Conservation (phyloP, 2,888 invertebrate genomes). For the Polyommatus icarus region DNA sequence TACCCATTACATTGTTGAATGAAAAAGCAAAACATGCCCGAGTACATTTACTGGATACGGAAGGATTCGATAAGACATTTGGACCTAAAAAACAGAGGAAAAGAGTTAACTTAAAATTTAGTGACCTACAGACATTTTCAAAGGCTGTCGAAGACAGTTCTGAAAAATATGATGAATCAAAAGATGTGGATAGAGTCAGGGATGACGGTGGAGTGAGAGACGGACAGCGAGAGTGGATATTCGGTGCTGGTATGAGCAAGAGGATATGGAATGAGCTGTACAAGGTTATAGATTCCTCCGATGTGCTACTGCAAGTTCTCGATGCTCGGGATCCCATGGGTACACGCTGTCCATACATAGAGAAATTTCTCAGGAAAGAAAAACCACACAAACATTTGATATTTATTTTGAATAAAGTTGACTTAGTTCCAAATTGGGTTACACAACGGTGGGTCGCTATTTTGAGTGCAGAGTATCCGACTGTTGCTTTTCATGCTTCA, state of each 20-base stretch:
- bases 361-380: constrained; percentile 95
- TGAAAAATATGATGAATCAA: constrained; percentile 88
- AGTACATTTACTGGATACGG: constrained; percentile 97
- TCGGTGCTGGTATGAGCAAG: constrained; percentile 96
- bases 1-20: constrained; percentile 96
- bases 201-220: constrained; percentile 91
- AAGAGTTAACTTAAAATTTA: constrained; percentile 88
- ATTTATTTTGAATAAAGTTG: constrained; percentile 98
- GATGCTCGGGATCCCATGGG: constrained; percentile 99
- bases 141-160: constrained; percentile 85
- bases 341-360: constrained; percentile 95
- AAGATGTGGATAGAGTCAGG: constrained; percentile 90
- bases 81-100: constrained; percentile 97
- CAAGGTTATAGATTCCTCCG: constrained; percentile 99
- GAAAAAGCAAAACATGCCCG: constrained; percentile 94
- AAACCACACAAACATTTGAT: constrained; percentile 98
- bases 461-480: constrained; percentile 96
- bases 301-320: constrained; percentile 96
- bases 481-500: constrained; percentile 99
- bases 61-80: constrained; percentile 96
- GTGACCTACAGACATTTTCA: constrained; percentile 89
- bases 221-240: constrained; percentile 94
- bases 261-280: constrained; percentile 99
- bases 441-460: constrained; percentile 98
- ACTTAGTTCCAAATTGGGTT: constrained; percentile 98